Conservation (phyloP, 2,888 invertebrate genomes). For the Dynastes grantii region DNA sequence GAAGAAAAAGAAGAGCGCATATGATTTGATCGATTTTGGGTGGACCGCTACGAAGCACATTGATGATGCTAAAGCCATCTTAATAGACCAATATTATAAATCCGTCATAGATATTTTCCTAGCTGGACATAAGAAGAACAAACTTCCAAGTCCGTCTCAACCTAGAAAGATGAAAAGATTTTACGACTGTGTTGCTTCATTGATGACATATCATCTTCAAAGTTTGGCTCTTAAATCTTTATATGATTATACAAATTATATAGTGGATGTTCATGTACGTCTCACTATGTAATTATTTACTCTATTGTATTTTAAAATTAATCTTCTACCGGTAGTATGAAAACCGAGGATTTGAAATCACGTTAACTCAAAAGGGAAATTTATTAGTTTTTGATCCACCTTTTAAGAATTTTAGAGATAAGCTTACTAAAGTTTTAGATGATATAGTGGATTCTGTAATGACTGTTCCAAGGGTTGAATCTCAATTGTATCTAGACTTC, state of each 20-base stretch:
- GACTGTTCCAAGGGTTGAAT: conserved; percentile 85
- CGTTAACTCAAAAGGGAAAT: conserved; percentile 75
- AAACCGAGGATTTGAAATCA: conserved; percentile 81
- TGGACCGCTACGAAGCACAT: conserved; percentile 75
- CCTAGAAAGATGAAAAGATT: conserved; percentile 81
- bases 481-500: conserved; percentile 81
- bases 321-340: conserved; percentile 71
- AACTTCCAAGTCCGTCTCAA: conserved; percentile 79
- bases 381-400: conserved; percentile 82
- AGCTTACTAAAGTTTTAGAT: conserved; percentile 81
- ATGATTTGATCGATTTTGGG: conserved; percentile 80
- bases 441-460: conserved; percentile 83
- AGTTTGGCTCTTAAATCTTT: conserved; percentile 86
- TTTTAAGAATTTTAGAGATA: conserved; percentile 82
- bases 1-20: conserved; percentile 75
- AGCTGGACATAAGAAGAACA: conserved; percentile 79
- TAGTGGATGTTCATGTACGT: conserved; percentile 83
- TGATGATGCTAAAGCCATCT: conserved; percentile 77
- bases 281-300: not conserved
- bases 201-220: conserved; percentile 93
- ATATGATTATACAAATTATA: conserved; percentile 82
- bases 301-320: not conserved
- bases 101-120: conserved; percentile 77
- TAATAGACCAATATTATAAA: conserved; percentile 79
- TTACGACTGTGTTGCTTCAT: conserved; percentile 87